A percentile compares a stretch with the other conserved stretches of the same genome.
Conservation (phyloP, 30 jellyfish, hydroid and myxozoan genomes). For the Turritopsis rubra region DNA sequence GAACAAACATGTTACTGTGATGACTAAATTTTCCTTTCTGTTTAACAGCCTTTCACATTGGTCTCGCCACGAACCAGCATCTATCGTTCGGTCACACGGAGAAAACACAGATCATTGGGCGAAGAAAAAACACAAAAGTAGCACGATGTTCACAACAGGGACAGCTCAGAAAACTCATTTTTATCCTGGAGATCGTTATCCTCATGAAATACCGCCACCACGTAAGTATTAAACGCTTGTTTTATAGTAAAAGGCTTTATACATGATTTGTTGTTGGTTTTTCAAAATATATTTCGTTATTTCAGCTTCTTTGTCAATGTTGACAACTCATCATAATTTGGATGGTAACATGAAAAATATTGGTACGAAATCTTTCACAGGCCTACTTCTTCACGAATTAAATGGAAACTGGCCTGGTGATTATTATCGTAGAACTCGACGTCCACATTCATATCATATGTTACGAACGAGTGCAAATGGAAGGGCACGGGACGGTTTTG, state of each 20-base stretch:
- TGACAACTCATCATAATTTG: conserved; percentile 44
- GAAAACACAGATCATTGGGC: conserved; percentile 83
- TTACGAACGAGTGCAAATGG: conserved; percentile 65
- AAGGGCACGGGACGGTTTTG: conserved; percentile 67
- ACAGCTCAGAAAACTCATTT: conserved; percentile 20
- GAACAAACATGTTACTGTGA: no score
- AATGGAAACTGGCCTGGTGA: conserved; percentile 74
- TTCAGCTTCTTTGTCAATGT: conserved; percentile 7
- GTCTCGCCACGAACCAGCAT: conserved; percentile 58
- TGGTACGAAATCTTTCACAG: conserved; percentile 64
- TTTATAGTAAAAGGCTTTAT: no score
- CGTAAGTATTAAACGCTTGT: no score
- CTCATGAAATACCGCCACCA: conserved; percentile 34
- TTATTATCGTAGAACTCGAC: conserved; percentile 25
- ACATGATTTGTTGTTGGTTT: background rate
- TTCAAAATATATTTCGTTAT: background rate
- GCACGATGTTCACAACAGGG: conserved; percentile 26
- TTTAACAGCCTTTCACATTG: conserved; percentile 58
- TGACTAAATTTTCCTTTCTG: background rate
- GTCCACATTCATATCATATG: conserved; percentile 11
- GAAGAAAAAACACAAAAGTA: conserved; percentile 62
- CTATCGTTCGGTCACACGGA: conserved; percentile 15
- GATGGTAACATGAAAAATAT: conserved; percentile 60
- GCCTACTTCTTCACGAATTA: conserved; percentile 56
- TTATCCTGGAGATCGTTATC: conserved; percentile 50